Evolutionary conservation across 2,797 vertebrate species (phyloP).

Genomic region (Coregonus ussuriensis): DNA sequence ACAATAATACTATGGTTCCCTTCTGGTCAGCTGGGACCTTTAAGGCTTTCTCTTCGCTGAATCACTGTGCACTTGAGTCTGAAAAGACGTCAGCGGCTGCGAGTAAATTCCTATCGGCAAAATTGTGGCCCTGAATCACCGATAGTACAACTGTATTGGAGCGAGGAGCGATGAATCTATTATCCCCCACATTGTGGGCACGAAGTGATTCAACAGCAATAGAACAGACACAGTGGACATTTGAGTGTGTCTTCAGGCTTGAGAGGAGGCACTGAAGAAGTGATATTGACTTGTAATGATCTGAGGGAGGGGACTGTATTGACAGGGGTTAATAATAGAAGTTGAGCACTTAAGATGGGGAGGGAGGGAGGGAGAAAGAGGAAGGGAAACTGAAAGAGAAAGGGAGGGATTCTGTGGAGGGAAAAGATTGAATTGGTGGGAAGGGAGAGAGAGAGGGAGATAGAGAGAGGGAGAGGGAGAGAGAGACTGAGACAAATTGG

Average conservation of each 20-base stretch:
- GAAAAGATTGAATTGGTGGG: neutral
- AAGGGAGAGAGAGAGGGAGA: neutral
- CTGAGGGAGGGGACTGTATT: neutral
- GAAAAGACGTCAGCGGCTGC: neutral
- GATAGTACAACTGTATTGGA: neutral
- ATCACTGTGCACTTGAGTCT: neutral
- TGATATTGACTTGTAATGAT: neutral
- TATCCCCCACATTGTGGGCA: neutral
- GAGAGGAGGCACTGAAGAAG: neutral
- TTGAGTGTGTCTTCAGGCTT: neutral
- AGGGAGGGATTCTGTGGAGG: too few species aligned
- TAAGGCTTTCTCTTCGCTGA: neutral
- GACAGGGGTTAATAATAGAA: neutral
- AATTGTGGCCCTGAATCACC: neutral
- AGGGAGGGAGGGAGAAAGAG: neutral
- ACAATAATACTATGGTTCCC: neutral
- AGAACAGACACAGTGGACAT: neutral
- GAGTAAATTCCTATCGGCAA: neutral
- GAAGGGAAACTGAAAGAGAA: neutral
- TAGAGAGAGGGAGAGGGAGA: neutral
- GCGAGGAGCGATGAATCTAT: neutral
- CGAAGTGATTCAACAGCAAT: neutral
- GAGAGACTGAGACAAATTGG: neutral
- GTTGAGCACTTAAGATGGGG: neutral
- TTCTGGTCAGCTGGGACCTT: neutral